Conservation (phyloP, 2,888 invertebrate species). For the Orgyia antiqua region DNA sequence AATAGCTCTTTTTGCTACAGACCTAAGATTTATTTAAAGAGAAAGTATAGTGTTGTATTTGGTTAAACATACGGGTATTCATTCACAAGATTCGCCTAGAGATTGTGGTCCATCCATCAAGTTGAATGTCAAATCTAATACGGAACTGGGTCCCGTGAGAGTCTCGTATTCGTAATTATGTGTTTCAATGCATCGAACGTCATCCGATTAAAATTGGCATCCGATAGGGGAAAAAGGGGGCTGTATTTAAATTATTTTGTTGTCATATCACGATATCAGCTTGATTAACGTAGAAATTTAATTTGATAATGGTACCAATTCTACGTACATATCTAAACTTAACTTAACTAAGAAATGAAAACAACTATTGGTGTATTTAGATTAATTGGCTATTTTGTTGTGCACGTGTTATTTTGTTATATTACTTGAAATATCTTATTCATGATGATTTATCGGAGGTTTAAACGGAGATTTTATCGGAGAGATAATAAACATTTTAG, state of each 20-base stretch:
- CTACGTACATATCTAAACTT: too few species aligned
- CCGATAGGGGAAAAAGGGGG: slow-evolving; percentile 53
- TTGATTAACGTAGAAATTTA: slow-evolving; percentile 25
- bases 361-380: too few species aligned
- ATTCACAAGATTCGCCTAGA: slow-evolving; percentile 65
- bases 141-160: slow-evolving; percentile 70
- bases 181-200: slow-evolving; percentile 64
- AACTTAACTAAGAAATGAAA: too few species aligned
- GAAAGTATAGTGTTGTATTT: slow-evolving; percentile 19
- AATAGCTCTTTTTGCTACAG: slow-evolving; percentile 19
- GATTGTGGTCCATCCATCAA: slow-evolving; percentile 76
- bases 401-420: too few species aligned
- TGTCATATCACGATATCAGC: slow-evolving; percentile 18
- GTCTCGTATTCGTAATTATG: slow-evolving; percentile 68
- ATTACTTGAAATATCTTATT: too few species aligned
- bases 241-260: slow-evolving; percentile 27
- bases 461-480: too few species aligned
- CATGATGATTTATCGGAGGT: too few species aligned
- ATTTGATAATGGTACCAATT: too few species aligned
- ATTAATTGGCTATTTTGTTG: too few species aligned
- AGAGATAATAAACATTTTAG: too few species aligned
- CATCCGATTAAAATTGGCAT: slow-evolving; percentile 76
- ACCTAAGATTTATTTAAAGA: slow-evolving; percentile 16
- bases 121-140: slow-evolving; percentile 77
- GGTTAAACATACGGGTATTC: slow-evolving; percentile 59